Conservation (phyloP, 2,888 invertebrate genomes). For the Hipparchia semele region DNA sequence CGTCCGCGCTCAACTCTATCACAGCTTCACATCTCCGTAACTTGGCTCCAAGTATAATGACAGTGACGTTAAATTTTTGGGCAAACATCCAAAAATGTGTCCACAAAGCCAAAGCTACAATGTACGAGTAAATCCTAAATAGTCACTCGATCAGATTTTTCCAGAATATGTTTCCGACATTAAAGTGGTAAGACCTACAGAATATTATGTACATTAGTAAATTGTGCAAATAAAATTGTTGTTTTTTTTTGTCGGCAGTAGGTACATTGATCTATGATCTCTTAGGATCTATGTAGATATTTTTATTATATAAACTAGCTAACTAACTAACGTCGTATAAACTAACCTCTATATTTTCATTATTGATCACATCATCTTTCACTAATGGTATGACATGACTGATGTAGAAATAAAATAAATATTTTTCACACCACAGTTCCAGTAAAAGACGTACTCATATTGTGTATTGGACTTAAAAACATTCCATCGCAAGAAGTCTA, state of each 20-base stretch:
- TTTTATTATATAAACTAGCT: no score
- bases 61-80: conserved; percentile 35
- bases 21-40: conserved; percentile 30
- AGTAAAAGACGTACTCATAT: neutral
- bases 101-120: neutral
- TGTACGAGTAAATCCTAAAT: neutral
- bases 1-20: conserved; percentile 19
- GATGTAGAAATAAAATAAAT: neutral
- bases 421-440: neutral
- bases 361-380: neutral
- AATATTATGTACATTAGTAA: no score
- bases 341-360: no score
- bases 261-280: no score
- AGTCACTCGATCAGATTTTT: conserved; percentile 2
- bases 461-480: neutral
- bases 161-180: neutral
- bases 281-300: no score
- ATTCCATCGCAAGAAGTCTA: neutral
- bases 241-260: no score
- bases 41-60: conserved; percentile 38
- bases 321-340: no score
- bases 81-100: conserved; percentile 38
- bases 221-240: no score
- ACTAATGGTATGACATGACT: neutral
- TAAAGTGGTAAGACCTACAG: no score